These are phyloP conservation scores for Bombyx huttoni DNA, from an alignment of 2,888 invertebrate species.

Conservation along the genomic window DNA sequence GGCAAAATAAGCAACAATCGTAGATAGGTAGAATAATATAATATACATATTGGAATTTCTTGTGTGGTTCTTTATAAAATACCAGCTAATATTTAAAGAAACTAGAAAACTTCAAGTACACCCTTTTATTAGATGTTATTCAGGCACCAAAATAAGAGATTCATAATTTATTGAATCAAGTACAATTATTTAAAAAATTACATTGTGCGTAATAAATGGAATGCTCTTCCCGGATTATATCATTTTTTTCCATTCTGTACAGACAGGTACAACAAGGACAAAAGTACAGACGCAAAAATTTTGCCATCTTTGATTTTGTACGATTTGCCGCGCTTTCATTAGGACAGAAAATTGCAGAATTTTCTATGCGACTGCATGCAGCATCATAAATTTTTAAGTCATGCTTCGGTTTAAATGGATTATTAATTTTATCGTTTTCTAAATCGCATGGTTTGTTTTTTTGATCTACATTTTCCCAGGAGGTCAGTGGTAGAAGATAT, in stretches of 20 bases:
- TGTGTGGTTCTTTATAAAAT: too few species aligned
- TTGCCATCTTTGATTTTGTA: slow-evolving; percentile 44
- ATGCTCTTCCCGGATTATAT: slow-evolving; percentile 35
- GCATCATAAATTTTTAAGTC: slow-evolving; percentile 9
- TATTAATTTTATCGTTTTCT: slow-evolving; percentile 11
- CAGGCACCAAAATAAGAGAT: too few species aligned
- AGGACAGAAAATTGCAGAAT: slow-evolving; percentile 13
- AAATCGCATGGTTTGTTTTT: slow-evolving; percentile 16
- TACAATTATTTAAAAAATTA: neutral
- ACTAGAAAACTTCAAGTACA: too few species aligned
- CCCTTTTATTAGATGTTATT: too few species aligned
- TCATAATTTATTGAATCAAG: neutral
- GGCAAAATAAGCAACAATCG: too few species aligned
- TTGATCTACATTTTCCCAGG: slow-evolving; percentile 58
- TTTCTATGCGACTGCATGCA: slow-evolving; percentile 15
- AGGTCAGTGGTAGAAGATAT: slow-evolving; percentile 68
- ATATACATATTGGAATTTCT: too few species aligned
- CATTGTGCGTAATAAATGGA: slow-evolving; percentile 1
- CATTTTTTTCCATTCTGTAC: slow-evolving; percentile 50
- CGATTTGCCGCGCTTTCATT: slow-evolving; percentile 19
- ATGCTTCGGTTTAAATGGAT: neutral
- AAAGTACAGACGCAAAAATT: slow-evolving; percentile 54
- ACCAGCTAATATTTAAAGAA: too few species aligned
- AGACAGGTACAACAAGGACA: slow-evolving; percentile 61
- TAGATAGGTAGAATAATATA: too few species aligned